phyloP scores from a whole-genome alignment of 2,888 invertebrate species.

The Leistus spinibarbis region DNA sequence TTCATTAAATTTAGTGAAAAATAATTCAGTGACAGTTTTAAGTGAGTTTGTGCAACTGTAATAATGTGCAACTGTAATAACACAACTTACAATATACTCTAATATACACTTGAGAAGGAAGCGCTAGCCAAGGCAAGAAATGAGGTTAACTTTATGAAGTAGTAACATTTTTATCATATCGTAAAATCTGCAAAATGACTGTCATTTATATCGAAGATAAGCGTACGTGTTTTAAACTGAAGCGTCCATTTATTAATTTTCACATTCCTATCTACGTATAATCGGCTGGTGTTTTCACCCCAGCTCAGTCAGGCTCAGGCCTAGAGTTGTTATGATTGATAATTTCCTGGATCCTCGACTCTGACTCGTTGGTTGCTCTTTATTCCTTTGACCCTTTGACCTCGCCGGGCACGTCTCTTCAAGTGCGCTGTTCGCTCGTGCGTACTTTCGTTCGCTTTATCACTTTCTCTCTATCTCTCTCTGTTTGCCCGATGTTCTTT shows the following conservation, averaged over 20 bases:
- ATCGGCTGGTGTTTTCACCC: not conserved
- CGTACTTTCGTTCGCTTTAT: not conserved
- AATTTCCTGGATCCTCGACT: slow-evolving; percentile 8
- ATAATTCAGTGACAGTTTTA: too few relatives aligned
- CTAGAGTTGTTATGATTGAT: slow-evolving; percentile 14
- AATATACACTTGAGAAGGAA: not conserved
- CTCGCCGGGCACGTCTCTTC: not conserved
- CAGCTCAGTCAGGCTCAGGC: too few relatives aligned
- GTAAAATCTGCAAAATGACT: not conserved
- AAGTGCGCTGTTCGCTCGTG: slow-evolving; percentile 5
- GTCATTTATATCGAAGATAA: not conserved
- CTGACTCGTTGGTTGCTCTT: slow-evolving; percentile 1
- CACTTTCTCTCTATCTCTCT: not conserved
- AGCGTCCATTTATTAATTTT: slow-evolving; percentile 1
- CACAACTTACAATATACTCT: not conserved
- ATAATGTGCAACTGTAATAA: too few relatives aligned
- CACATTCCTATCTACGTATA: not conserved
- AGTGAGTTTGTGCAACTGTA: too few relatives aligned
- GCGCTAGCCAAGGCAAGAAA: too few relatives aligned
- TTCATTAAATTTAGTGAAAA: too few relatives aligned
- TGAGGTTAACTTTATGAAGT: not conserved
- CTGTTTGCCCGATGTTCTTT: not conserved
- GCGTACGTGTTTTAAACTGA: not conserved
- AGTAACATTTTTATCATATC: not conserved
- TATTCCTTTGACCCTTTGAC: slow-evolving; percentile 3